Evolutionary conservation across 2,113 vertebrate genomes (phyloP), one percentile per base, ranked within the genome.

Genomic region (Thymallus thymallus): DNA sequence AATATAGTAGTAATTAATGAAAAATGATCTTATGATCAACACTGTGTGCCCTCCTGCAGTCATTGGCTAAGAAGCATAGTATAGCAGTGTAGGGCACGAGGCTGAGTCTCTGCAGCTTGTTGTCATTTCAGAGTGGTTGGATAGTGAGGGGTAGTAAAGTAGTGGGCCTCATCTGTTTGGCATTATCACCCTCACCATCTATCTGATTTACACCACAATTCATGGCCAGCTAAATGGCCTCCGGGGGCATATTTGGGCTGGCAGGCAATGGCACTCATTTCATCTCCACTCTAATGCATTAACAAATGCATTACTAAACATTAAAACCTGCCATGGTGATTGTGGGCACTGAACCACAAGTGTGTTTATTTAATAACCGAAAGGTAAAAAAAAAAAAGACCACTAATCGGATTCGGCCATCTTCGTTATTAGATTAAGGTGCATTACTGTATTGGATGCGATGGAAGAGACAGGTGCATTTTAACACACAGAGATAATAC

Each of bases 91-190:
- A 10, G 35, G 9, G 9, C 35, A 41, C 35, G 0, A 41, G 35
- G 35, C 35, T 41, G 32, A 35, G 35, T 41, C 35, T 41, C 35
- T 41, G 35, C 35, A 41, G 2, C 35, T 41, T 41, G 35, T 32
- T 32, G 32, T 41, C 3, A 41, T 41, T 41, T 20, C 51, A 55
- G 51, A 4, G 51, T 55, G 51, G 16, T 55, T 55, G 13, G 18
- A n/a, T 22, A 62, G 26, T 5, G 23, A 2, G 4, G 35, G 35
- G 66, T 41, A n/a, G 35, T 41, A 41, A 10, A 41, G 18, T 32
- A 45, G 67, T 23, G 41, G 41, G 45, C 56, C 35, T 70, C 68
- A 70, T 76, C 74, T 76, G 68, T 69, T 64, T 76, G 26, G 26
- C 41, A 70, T 71, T 65, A 71, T 32, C 55, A 3, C n/a, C 18